Conservation (phyloP, 2,113 vertebrate species). For the Elgaria multicarinata region DNA sequence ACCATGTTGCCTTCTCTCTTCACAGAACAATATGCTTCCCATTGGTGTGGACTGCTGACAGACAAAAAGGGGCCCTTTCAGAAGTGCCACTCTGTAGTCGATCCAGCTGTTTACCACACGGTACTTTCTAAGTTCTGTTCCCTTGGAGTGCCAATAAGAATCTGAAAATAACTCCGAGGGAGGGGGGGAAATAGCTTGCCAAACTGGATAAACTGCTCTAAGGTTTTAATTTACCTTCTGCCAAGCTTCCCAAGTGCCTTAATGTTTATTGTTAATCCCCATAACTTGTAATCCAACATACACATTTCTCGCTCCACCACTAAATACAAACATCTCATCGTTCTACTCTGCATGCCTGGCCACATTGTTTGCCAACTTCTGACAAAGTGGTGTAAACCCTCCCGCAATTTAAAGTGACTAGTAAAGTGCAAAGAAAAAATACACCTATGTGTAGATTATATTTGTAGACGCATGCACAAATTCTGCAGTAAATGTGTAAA, state of each 20-base stretch:
- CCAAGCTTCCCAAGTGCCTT: constrained; percentile 13
- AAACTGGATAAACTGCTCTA: neutral
- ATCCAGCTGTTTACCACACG: constrained; percentile 79
- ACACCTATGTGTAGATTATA: no score
- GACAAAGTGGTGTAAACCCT: neutral
- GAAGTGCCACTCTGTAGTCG: constrained; percentile 83
- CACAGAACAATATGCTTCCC: constrained; percentile 86
- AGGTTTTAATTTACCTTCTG: neutral
- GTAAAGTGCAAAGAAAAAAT: neutral
- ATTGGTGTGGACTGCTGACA: constrained; percentile 86
- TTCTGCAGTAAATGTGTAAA: neutral
- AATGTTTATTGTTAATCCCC: neutral
- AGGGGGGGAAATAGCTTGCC: neutral
- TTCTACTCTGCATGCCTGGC: neutral
- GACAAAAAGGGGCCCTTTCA: constrained; percentile 81
- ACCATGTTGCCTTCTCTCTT: constrained; percentile 25
- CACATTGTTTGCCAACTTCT: neutral
- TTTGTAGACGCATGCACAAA: no score
- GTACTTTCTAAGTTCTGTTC: constrained; percentile 70
- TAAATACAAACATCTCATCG: constrained; percentile 26
- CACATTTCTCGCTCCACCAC: neutral
- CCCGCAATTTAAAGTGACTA: neutral
- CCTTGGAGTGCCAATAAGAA: neutral
- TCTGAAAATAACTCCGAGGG: neutral
- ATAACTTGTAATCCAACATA: constrained; percentile 1